Conservation (phyloP, 2,797 vertebrate species). For the Momotus momota region DNA sequence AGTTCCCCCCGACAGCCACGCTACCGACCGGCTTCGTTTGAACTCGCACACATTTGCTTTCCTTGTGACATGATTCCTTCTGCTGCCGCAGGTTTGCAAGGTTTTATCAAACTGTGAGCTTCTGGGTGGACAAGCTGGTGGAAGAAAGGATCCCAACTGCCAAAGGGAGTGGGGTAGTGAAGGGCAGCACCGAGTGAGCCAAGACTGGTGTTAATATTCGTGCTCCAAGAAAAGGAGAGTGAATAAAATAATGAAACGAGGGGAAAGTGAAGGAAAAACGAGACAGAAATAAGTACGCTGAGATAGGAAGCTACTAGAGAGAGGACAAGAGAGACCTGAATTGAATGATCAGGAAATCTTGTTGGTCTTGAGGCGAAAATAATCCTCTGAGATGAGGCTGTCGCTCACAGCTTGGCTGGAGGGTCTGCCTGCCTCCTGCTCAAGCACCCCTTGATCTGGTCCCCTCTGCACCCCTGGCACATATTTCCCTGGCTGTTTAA, state of each 20-base stretch:
- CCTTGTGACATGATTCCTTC: not conserved
- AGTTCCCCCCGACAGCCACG: not conserved
- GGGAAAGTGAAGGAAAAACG: not conserved
- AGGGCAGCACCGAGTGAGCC: not conserved
- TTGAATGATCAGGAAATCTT: not conserved
- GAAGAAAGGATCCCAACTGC: not conserved
- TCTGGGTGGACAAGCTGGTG: not conserved
- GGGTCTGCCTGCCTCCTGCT: not conserved
- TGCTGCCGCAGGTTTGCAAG: not conserved
- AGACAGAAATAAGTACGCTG: not conserved
- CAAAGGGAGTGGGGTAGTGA: not conserved
- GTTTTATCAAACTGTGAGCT: not conserved
- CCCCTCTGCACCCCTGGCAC: not conserved
- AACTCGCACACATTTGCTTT: not conserved
- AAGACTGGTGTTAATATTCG: not conserved
- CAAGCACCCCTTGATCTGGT: rapidly evolving
- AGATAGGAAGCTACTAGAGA: not conserved
- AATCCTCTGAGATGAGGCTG: not conserved
- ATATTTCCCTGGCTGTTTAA: not conserved
- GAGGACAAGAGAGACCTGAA: not conserved
- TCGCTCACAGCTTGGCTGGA: not conserved
- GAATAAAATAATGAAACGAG: not conserved
- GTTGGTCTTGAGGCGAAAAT: not conserved
- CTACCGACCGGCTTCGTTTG: rapidly evolving
- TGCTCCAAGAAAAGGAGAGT: not conserved